phyloP scores from a whole-genome alignment of 1,140 invertebrate genomes.

The Tetragnatha versicolor region DNA sequence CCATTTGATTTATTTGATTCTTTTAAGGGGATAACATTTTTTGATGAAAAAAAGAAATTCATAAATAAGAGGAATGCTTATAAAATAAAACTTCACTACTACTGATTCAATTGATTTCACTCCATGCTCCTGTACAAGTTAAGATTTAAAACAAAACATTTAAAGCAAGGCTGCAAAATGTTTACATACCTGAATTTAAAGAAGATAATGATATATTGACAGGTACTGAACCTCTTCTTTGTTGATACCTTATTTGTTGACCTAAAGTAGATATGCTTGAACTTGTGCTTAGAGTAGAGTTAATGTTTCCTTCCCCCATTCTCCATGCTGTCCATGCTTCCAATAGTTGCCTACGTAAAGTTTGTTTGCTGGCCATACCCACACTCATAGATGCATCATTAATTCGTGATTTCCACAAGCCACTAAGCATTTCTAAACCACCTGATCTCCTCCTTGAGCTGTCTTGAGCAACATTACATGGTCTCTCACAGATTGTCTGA shows the following conservation, averaged over 20 bases:
- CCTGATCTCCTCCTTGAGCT: slow-evolving; percentile 53
- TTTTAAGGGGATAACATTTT: neutral
- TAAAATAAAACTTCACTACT: neutral
- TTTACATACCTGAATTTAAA: slow-evolving; percentile 43
- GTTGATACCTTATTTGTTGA: slow-evolving; percentile 24
- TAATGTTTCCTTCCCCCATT: slow-evolving; percentile 13
- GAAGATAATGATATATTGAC: slow-evolving; percentile 44
- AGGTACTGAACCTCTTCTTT: slow-evolving; percentile 54
- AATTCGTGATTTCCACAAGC: slow-evolving; percentile 51
- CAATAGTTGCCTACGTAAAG: slow-evolving; percentile 11
- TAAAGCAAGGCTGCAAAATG: neutral
- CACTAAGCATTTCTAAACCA: slow-evolving; percentile 56
- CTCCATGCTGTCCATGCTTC: slow-evolving; percentile 28
- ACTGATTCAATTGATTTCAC: neutral
- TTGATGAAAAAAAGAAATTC: neutral
- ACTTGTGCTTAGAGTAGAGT: neutral
- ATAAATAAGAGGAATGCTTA: neutral
- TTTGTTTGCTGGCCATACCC: slow-evolving; percentile 22
- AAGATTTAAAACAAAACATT: neutral
- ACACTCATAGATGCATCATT: slow-evolving; percentile 17
- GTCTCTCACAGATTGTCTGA: slow-evolving; percentile 15
- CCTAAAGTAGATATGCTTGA: slow-evolving; percentile 37
- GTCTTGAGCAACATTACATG: slow-evolving; percentile 5
- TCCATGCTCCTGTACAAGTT: neutral
- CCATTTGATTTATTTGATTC: too few species aligned